Evolutionary conservation across 2,888 invertebrate species (phyloP), one percentile per base, ranked within the genome.

Genomic region (Bellardia bayeri): DNA sequence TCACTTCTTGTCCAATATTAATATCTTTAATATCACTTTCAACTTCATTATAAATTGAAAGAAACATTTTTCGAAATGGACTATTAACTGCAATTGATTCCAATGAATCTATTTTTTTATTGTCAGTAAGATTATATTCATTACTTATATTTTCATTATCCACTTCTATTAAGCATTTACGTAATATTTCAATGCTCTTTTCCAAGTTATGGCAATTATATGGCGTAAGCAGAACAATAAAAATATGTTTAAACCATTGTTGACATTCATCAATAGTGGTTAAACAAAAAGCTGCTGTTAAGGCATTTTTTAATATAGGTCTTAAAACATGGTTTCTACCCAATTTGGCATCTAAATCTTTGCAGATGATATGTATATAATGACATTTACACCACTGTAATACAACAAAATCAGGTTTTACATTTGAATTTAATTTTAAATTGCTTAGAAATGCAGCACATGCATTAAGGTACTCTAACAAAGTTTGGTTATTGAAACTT

Each of bases 201-300:
- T 49, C 23, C 13, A 61, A 33, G 8, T n/a, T 13, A 33, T 13
- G 8, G 3, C 42, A 30, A 5, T 61, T 74, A n/a, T 33, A 61
- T 30, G 74, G 74, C 9, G 30, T 30, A n/a, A 75, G 30, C n/a
- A 66, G 68, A 30, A 58, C 58, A n/a, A 16, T 68, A 33, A 64
- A 78, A 66, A 78, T 78, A 56, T 66, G 64, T 56, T 49, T 66
- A 42, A 78, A 56, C 78, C 66, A 78, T 9, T 78, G 23, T 66
- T 37, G 37, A 14, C 54, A 56, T 23, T 74, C 56, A 23, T 71
- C n/a, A n/a, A 71, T 37, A 37, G 51, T 56, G 5, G 13, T 37
- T 1, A 76, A 64, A 13, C 37, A 56, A 66, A 58, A 68, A 2
- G 78, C 78, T 11, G 68, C 58, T n/a, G n/a, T n/a, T n/a, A n/a